A percentile compares a stretch with the other conserved stretches of the same genome.
Conservation (phyloP, 1,140 invertebrate genomes). For the Sinonovacula constricta region DNA sequence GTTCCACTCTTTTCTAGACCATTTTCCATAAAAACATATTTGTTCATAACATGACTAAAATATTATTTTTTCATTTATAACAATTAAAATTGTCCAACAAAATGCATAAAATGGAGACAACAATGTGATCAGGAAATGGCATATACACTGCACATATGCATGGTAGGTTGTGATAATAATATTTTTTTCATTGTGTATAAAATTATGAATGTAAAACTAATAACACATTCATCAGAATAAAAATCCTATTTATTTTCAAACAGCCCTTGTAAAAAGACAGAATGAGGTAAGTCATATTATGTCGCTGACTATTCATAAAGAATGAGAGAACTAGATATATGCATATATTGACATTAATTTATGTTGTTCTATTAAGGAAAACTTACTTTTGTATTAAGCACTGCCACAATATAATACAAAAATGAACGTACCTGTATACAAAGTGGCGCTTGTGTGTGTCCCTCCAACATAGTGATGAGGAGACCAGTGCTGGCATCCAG, state of each 20-base stretch:
- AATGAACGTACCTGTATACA: conserved; percentile 28
- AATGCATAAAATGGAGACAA: no score
- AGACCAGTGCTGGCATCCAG: conserved; percentile 44
- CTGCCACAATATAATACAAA: not conserved
- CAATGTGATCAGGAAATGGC: no score
- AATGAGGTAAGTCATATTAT: not conserved
- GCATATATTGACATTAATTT: not conserved
- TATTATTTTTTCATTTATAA: no score
- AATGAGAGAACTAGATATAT: not conserved
- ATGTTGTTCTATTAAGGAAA: not conserved
- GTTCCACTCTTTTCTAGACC: no score
- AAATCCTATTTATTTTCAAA: not conserved
- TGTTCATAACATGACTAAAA: no score
- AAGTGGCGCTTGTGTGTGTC: conserved; percentile 37
- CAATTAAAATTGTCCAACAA: no score
- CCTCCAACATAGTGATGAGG: conserved; percentile 49
- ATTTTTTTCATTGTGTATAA: no score
- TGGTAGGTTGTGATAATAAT: no score
- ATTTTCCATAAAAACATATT: no score
- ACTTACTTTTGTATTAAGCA: not conserved
- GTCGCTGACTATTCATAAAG: not conserved
- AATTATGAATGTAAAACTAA: no score
- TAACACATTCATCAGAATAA: no score
- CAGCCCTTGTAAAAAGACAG: not conserved
- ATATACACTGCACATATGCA: no score